These are phyloP conservation scores for Meta bourneti DNA, from an alignment of 2,888 invertebrate genomes.

Conservation along the genomic window DNA sequence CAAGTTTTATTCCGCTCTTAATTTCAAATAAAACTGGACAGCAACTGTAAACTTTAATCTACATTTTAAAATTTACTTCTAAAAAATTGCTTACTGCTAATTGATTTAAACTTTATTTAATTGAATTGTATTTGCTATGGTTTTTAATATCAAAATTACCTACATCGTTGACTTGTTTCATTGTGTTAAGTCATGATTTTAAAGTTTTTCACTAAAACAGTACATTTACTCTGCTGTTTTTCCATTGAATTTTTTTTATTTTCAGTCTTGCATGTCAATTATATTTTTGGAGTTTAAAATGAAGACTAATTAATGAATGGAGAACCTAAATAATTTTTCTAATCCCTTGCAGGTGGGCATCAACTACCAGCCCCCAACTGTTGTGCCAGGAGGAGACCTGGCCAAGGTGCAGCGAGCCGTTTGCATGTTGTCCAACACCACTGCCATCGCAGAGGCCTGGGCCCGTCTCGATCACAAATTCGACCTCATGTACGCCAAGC, in stretches of 20 bases:
- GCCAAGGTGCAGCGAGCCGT: slow-evolving; percentile 89
- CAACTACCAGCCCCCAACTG: slow-evolving; percentile 85
- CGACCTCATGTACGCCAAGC: slow-evolving; percentile 97
- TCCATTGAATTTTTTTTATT: background rate
- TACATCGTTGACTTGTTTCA: too few relatives aligned
- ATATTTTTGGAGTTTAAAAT: background rate
- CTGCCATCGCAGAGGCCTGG: slow-evolving; percentile 98
- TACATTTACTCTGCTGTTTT: too few relatives aligned
- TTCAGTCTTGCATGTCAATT: background rate
- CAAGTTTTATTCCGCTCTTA: too few relatives aligned
- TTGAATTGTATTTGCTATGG: too few relatives aligned
- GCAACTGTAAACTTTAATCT: too few relatives aligned
- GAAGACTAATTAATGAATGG: background rate
- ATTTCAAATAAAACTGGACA: too few relatives aligned
- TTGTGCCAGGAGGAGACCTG: slow-evolving; percentile 86
- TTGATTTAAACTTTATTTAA: too few relatives aligned
- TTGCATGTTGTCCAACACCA: slow-evolving; percentile 93
- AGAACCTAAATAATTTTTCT: background rate
- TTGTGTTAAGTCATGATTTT: background rate
- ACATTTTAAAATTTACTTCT: too few relatives aligned
- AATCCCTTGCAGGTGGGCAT: slow-evolving; percentile 78
- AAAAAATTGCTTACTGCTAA: too few relatives aligned
- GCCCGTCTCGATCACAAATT: slow-evolving; percentile 97
- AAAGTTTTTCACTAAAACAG: background rate
- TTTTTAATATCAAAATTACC: too few relatives aligned